Conservation (phyloP, 2,888 invertebrate species). For the Lochmaea crataegi region DNA sequence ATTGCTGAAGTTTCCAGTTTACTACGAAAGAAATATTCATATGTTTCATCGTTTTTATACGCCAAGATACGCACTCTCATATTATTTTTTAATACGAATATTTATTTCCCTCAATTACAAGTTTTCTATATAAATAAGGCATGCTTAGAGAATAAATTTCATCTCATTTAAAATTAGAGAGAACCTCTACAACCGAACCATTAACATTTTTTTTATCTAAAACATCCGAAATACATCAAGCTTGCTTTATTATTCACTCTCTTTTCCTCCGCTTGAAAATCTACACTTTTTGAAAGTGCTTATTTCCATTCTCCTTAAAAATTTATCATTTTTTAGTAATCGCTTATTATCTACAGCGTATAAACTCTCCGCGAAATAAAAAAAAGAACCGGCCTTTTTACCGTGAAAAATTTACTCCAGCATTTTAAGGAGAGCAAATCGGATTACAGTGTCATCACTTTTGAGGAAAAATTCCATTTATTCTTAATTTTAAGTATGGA, state of each 20-base stretch:
- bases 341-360: slow-evolving; percentile 27
- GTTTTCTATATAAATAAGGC: too few species aligned
- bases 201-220: neutral
- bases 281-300: slow-evolving; percentile 16
- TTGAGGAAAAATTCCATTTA: slow-evolving; percentile 35
- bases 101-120: too few species aligned
- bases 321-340: slow-evolving; percentile 34
- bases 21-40: neutral
- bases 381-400: slow-evolving; percentile 13
- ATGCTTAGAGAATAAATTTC: too few species aligned
- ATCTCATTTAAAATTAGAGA: too few species aligned
- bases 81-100: too few species aligned
- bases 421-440: slow-evolving; percentile 31
- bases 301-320: slow-evolving; percentile 30
- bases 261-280: neutral
- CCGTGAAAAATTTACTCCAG: slow-evolving; percentile 23
- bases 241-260: slow-evolving; percentile 1
- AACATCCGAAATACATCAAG: slow-evolving; percentile 1
- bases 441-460: slow-evolving; percentile 34
- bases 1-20: too few species aligned
- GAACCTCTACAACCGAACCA: neutral
- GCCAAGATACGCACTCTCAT: too few species aligned
- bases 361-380: slow-evolving; percentile 10
- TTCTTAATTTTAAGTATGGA: slow-evolving; percentile 32
- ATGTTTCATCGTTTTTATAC: too few species aligned